Conservation (phyloP, 1,140 invertebrate genomes). For the Diorhabda sublineata region DNA sequence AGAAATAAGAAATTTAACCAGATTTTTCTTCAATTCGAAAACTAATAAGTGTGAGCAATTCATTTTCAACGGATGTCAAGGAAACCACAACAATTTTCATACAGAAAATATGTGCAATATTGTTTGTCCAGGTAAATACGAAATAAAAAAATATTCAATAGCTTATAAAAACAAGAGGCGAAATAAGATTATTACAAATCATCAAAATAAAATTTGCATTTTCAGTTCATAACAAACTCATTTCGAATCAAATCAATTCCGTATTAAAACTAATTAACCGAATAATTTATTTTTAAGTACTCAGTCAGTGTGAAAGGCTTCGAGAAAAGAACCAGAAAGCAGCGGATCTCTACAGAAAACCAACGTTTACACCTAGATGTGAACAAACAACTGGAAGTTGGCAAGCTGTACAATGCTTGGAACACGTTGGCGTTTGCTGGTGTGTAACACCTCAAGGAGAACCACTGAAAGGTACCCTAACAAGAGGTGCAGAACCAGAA, state of each 20-base stretch:
- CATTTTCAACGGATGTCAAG: conserved; percentile 66
- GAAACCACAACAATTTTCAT: conserved; percentile 87
- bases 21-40: conserved; percentile 76
- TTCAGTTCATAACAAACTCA: too few species aligned
- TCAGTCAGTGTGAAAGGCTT: conserved; percentile 75
- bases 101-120: conserved; percentile 75
- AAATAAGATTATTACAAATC: too few species aligned
- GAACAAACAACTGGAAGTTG: conserved; percentile 67
- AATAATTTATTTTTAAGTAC: conserved; percentile 46
- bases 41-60: conserved; percentile 72
- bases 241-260: too few species aligned
- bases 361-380: conserved; percentile 70
- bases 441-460: conserved; percentile 77
- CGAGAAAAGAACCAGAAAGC: conserved; percentile 71
- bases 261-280: too few species aligned
- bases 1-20: conserved; percentile 51
- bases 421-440: conserved; percentile 78
- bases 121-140: conserved; percentile 64
- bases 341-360: conserved; percentile 63
- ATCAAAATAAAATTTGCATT: too few species aligned
- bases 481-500: conserved; percentile 63
- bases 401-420: conserved; percentile 77
- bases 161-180: too few species aligned
- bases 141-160: too few species aligned
- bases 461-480: conserved; percentile 71